Evolutionary conservation across 2,888 invertebrate species (phyloP).

Genomic region (Plebejus melissa): DNA sequence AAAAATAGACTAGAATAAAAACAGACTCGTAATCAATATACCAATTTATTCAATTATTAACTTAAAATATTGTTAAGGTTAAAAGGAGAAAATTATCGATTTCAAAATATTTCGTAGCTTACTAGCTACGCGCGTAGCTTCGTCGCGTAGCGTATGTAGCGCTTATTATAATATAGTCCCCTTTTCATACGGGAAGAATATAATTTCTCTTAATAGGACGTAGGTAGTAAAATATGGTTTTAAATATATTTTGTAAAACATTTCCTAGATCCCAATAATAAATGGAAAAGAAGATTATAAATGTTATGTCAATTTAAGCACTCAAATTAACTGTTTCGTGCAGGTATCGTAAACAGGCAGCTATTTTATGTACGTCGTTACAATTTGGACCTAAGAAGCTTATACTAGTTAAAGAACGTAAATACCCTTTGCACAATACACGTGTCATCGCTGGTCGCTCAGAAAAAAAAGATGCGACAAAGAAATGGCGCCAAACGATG

Average conservation of each 20-base stretch:
- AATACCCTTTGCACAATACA: not conserved
- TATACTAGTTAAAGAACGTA: not conserved
- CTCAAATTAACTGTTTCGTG: not conserved
- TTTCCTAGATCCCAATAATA: too few species aligned
- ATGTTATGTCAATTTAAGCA: not conserved
- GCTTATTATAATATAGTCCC: not conserved
- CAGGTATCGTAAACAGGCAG: not conserved
- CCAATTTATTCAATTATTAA: too few species aligned
- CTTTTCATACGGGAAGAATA: not conserved
- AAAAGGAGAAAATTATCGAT: too few species aligned
- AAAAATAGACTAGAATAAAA: too few species aligned
- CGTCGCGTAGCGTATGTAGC: constrained; percentile 1
- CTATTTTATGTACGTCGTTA: not conserved
- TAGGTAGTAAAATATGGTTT: too few species aligned
- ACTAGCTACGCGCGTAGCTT: not conserved
- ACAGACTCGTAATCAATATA: too few species aligned
- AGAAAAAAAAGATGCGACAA: constrained; percentile 26
- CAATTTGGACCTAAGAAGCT: not conserved
- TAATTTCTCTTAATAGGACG: not conserved
- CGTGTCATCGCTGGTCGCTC: not conserved
- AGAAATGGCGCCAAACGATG: constrained; percentile 58
- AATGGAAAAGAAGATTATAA: too few species aligned
- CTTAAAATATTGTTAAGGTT: too few species aligned
- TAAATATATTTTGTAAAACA: too few species aligned
- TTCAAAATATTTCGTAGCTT: not conserved